Conservation (phyloP, 2,113 vertebrate genomes). For the Morone chrysops region DNA sequence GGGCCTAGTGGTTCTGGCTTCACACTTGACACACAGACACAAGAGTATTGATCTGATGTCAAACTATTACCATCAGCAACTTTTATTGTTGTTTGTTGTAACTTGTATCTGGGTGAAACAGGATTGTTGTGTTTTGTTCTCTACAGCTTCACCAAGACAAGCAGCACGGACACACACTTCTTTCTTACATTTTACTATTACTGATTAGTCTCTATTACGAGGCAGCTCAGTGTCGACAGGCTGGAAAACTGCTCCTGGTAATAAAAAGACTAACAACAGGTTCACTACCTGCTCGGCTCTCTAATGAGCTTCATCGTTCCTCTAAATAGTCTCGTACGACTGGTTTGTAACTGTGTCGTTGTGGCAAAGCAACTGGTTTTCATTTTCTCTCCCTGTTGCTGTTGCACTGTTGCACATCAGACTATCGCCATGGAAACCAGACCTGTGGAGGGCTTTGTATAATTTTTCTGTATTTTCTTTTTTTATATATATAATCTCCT, state of each 20-base stretch:
- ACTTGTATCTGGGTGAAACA: too few relatives aligned
- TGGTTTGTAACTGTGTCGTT: constrained; percentile 28
- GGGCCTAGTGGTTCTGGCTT: too few relatives aligned
- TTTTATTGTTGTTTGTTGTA: too few relatives aligned
- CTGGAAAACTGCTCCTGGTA: neutral
- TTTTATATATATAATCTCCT: constrained; percentile 77
- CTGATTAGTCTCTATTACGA: neutral
- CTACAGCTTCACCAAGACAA: neutral
- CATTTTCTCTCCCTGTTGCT: constrained; percentile 58
- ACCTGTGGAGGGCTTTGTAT: constrained; percentile 67
- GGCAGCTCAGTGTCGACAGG: constrained; percentile 11
- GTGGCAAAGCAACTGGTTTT: constrained; percentile 59
- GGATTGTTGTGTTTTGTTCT: too few relatives aligned
- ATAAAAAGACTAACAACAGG: constrained; percentile 22
- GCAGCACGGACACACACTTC: neutral
- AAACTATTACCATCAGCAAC: too few relatives aligned
- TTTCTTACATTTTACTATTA: neutral
- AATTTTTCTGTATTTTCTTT: constrained; percentile 57
- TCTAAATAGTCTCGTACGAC: neutral
- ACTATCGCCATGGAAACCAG: constrained; percentile 75
- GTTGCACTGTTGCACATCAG: constrained; percentile 58
- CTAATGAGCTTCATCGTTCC: neutral
- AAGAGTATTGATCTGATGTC: too few relatives aligned
- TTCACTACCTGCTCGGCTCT: constrained; percentile 11
- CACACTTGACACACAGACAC: too few relatives aligned